Conservation (phyloP, 2,797 vertebrate genomes). For the Gobionotothen gibberifrons region DNA sequence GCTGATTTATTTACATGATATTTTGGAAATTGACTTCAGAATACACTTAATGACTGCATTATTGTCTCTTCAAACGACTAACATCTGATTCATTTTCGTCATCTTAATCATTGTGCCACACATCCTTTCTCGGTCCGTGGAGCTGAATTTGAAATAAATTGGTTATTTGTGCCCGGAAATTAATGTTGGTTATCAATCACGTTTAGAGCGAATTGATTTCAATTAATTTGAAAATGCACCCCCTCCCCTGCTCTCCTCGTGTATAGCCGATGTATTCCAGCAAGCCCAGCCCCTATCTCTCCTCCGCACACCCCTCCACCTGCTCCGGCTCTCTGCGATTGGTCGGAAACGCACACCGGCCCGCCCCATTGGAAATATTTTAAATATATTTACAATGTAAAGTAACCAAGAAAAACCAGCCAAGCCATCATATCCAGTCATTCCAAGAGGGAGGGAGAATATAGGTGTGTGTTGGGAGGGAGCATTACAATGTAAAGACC, state of each 20-base stretch:
- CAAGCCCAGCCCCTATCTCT: slow-evolving; percentile 45
- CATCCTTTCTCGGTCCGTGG: slow-evolving; percentile 29
- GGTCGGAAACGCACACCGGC: slow-evolving; percentile 47
- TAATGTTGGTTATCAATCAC: slow-evolving; percentile 74
- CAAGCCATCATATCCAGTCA: slow-evolving; percentile 42
- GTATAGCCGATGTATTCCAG: slow-evolving; percentile 14
- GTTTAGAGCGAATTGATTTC: slow-evolving; percentile 75
- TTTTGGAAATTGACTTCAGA: not conserved
- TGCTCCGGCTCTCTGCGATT: slow-evolving; percentile 65
- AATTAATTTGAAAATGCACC: slow-evolving; percentile 66
- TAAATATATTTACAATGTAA: slow-evolving; percentile 81
- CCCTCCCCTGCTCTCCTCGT: slow-evolving; percentile 23
- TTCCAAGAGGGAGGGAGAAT: slow-evolving; percentile 42
- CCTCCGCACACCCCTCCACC: slow-evolving; percentile 62
- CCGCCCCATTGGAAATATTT: slow-evolving; percentile 67
- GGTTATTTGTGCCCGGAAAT: slow-evolving; percentile 55
- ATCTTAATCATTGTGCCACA: slow-evolving; percentile 37
- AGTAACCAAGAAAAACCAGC: slow-evolving; percentile 76
- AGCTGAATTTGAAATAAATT: slow-evolving; percentile 55
- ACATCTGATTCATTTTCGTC: slow-evolving; percentile 45
- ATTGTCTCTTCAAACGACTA: slow-evolving; percentile 32
- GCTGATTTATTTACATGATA: not conserved
- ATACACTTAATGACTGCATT: not conserved
- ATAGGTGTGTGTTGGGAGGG: slow-evolving; percentile 35
- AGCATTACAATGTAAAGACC: slow-evolving; percentile 69